phyloP scores from a whole-genome alignment of 2,888 invertebrate species.

The Phrixothrix hirtus region DNA sequence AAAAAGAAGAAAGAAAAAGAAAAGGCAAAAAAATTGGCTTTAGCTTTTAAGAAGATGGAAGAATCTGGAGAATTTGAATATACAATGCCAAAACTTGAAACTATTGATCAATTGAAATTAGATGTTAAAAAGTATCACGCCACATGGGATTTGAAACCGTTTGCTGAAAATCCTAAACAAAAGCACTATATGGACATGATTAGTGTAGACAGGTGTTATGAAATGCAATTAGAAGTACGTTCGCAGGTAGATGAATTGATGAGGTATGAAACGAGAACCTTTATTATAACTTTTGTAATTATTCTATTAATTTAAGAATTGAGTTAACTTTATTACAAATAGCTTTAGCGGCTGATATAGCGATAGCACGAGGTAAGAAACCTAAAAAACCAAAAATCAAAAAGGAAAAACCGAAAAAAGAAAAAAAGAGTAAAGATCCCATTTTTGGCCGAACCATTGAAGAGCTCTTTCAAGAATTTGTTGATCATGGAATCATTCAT shows the following conservation, averaged over 20 bases:
- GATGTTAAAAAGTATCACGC: constrained; percentile 57
- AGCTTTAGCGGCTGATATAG: constrained; percentile 34
- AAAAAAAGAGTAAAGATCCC: constrained; percentile 60
- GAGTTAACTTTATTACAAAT: constrained; percentile 37
- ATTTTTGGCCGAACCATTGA: constrained; percentile 65
- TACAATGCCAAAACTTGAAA: constrained; percentile 46
- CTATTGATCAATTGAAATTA: constrained; percentile 53
- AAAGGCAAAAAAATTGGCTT: constrained; percentile 36
- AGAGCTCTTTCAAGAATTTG: constrained; percentile 73
- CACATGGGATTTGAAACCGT: constrained; percentile 58
- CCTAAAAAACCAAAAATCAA: constrained; percentile 42
- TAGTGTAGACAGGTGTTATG: constrained; percentile 65
- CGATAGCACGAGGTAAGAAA: constrained; percentile 32
- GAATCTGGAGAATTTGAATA: constrained; percentile 31
- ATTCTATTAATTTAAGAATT: too few relatives aligned
- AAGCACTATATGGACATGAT: constrained; percentile 68
- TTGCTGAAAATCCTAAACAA: constrained; percentile 62
- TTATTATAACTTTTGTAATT: too few relatives aligned
- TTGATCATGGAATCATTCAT: constrained; percentile 69
- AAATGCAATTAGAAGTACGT: constrained; percentile 69
- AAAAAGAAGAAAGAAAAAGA: constrained; percentile 55
- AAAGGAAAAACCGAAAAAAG: constrained; percentile 44
- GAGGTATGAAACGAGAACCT: too few relatives aligned
- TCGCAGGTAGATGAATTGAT: constrained; percentile 70
- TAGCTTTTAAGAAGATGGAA: constrained; percentile 28